Evolutionary conservation across 2,888 invertebrate genomes (phyloP), one percentile per base, ranked within the genome.

Genomic region (Monochamus alternatus): DNA sequence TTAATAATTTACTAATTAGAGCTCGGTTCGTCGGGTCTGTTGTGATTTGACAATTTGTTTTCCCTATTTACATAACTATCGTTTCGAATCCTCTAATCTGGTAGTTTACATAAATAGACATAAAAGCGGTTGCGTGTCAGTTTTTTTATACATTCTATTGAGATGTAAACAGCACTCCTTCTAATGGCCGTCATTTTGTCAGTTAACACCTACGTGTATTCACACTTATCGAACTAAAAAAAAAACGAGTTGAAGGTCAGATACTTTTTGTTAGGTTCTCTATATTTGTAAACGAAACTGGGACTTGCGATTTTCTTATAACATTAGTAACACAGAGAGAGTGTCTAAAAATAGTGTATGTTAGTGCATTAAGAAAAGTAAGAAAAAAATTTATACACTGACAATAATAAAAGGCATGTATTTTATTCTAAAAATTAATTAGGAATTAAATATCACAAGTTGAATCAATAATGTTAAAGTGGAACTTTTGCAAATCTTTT

Each of bases 211-310:
- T 52, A 55, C 66, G 31, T 52, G 7, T 31, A 47, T 66, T 51
- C 38, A 55, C 66, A 38, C 38, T 47, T 67, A 12, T 32, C 38
- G 52, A 55, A 67, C 22, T n/a, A 30, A 66, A 66, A 66, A 51
- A 65, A 66, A 66, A 38, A 38, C 38, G 7, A 31, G 5, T 2
- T 12, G 51, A 66, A 64, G 65, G 65, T 66, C 65, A 31, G 12
- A 32, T 32, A 22, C 22, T 22, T 22, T 22, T 22, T 22, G 22
- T 22, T 22, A 22, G 22, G 22, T 22, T 1, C 1, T 22, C 22
- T 22, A 38, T 38, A 2, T 38, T 5, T 38, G 7, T 5, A 38
- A 38, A 38, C 4, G 7, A 38, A 1, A 0, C 2, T 38, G 3
- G 38, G 38, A 38, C 38, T 7, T 5, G 38, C 4, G 0, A 38